Evolutionary conservation across 1,140 invertebrate species (phyloP).

Genomic region (Acyrthosiphon pisum): DNA sequence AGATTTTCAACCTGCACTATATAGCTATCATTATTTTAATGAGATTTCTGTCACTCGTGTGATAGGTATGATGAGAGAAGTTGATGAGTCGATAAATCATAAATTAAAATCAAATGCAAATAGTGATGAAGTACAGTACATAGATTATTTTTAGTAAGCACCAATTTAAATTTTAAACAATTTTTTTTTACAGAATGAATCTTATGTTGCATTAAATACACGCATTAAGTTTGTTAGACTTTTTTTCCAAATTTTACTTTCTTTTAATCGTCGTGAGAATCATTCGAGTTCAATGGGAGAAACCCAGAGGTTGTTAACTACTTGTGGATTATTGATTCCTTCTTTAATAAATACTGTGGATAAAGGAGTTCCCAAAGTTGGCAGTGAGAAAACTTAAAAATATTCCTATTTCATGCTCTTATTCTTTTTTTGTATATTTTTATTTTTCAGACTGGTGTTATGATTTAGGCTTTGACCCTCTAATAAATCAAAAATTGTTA

Average conservation of each 20-base stretch:
- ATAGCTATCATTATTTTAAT: conserved; percentile 86
- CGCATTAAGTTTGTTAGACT: conserved; percentile 85
- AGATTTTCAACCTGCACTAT: conserved; percentile 93
- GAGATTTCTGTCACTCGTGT: conserved; percentile 85
- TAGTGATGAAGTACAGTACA: conserved; percentile 22
- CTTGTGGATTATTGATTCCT: conserved; percentile 79
- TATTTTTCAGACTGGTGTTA: conserved; percentile 60
- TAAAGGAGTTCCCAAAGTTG: conserved; percentile 66
- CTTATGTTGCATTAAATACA: conserved; percentile 75
- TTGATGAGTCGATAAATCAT: conserved; percentile 82
- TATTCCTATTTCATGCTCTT: neutral
- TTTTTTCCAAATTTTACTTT: conserved; percentile 80
- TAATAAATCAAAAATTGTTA: conserved; percentile 91
- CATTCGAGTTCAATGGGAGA: conserved; percentile 68
- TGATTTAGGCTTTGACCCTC: conserved; percentile 87
- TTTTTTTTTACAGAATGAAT: conserved; percentile 65
- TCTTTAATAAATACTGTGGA: conserved; percentile 79
- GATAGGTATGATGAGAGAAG: conserved; percentile 83
- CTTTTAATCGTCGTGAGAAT: conserved; percentile 71
- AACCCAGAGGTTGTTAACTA: conserved; percentile 73
- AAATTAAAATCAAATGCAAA: conserved; percentile 32
- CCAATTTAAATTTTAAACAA: neutral
- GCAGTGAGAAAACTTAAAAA: neutral
- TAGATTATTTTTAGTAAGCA: neutral
- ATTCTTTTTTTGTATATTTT: neutral